Base-by-base conservation (phyloP, 2,888 invertebrate genomes). In the Parascotia fuliginaria region DNA sequence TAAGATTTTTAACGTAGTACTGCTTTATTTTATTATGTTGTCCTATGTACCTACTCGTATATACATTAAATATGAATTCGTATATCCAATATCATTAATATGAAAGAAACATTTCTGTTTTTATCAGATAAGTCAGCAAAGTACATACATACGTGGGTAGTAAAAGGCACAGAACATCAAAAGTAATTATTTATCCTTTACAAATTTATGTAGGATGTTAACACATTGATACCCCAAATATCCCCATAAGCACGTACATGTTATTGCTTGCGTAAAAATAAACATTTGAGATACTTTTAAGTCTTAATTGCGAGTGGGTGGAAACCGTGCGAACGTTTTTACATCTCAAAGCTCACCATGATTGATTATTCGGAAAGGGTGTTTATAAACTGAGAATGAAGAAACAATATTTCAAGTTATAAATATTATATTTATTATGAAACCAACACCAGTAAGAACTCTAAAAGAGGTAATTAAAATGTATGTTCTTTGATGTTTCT, bases 171-270 rank as follows among this genome's bases (percentile, higher is more conserved):
- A 38, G 16, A 48, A 45, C 22, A 32, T 50, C 37, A 13, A 42
- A 45, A 44, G 34, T 58, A 40, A 62, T 64, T 54, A 51, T 46
- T 49, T 48, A 42, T 50, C 14, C 46, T 55, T 15, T 24, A 15
- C 37, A 27, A 45, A 49, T 50, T 49, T 38, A 11, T 36, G 28
- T 45, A 51, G 13, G 36, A 36, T 34, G 48, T 50, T 45, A 53
- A 55, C 40, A 51, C 4, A 48, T 28, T 36, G 22, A 32, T 52
- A 31, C 42, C 24, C 22, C 27, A 40, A 62, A 66, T 62, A 41
- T 36, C 27, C 36, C 45, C 9, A 39, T 41, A 45, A 43, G 42
- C 41, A 55, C 49, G 55, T 45, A 45, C 47, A 38, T 38, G 7
- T 44, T 46, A 38, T 19, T 36, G 37, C 45, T 43, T n/a, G 36